These are phyloP conservation scores for Xiphophorus couchianus DNA, from an alignment of 2,113 vertebrate species.

Conservation along the genomic window DNA sequence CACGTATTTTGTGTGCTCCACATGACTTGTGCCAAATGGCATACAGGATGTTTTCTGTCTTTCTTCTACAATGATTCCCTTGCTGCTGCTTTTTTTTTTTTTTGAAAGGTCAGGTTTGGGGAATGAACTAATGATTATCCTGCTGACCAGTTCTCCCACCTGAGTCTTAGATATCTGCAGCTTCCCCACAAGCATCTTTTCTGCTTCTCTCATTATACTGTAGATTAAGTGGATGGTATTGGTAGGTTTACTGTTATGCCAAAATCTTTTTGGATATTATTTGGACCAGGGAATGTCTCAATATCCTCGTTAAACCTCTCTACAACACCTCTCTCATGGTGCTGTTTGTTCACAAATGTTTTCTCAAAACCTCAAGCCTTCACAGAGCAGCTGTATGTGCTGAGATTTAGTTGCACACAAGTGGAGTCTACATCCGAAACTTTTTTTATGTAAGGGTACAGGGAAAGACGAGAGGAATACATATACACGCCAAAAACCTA, in stretches of 20 bases:
- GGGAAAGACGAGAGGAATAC: background rate
- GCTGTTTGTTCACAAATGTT: background rate
- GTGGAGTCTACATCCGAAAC: no score
- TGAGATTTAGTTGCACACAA: no score
- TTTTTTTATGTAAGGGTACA: background rate
- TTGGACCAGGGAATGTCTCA: background rate
- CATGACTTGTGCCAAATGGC: background rate
- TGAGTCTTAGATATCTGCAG: background rate
- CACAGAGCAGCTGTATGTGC: no score
- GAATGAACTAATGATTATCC: background rate
- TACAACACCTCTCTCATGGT: background rate
- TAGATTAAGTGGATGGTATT: background rate
- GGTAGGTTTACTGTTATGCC: background rate
- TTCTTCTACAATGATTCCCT: background rate
- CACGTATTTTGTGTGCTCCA: background rate
- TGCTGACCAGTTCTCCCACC: background rate
- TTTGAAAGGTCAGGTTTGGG: background rate
- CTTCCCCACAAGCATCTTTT: no score
- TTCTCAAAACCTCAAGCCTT: background rate
- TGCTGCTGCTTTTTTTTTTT: background rate
- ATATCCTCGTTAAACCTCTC: background rate
- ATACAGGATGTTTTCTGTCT: background rate
- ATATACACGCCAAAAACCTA: background rate
- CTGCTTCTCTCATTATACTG: no score
- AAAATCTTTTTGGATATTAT: background rate